Evolutionary conservation across 2,797 vertebrate genomes (phyloP).

Genomic region (Emys orbicularis): DNA sequence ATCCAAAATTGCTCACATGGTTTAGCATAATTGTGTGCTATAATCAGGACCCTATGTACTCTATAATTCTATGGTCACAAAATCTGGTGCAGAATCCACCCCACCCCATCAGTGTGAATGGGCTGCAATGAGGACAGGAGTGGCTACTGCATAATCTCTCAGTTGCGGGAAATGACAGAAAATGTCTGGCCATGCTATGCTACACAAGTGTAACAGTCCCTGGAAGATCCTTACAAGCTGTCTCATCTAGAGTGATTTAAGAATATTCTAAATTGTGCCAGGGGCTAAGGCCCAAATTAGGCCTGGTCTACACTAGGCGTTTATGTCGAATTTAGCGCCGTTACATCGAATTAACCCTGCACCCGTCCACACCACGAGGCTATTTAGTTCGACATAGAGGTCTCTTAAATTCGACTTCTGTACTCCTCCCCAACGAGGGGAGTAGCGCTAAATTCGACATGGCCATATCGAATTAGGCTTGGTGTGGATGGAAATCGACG

Average conservation of each 20-base stretch:
- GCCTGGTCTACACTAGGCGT: too few relatives aligned
- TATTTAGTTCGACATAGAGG: too few relatives aligned
- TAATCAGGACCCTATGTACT: not conserved
- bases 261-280: conserved; percentile 46
- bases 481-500: too few relatives aligned
- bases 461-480: too few relatives aligned
- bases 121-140: not conserved
- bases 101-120: not conserved
- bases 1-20: not conserved
- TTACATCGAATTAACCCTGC: too few relatives aligned
- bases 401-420: too few relatives aligned
- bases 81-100: not conserved
- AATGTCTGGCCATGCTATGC: not conserved
- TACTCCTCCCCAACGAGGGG: too few relatives aligned
- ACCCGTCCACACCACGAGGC: too few relatives aligned
- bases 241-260: not conserved
- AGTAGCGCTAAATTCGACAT: too few relatives aligned
- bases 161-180: not conserved
- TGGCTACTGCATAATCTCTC: not conserved
- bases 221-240: conserved; percentile 7
- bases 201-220: not conserved
- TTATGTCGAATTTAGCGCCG: too few relatives aligned
- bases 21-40: not conserved
- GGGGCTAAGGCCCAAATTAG: conserved; percentile 54
- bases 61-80: not conserved